Base-by-base conservation (phyloP, 2,113 vertebrate genomes). In the Anser brachyrhynchus region DNA sequence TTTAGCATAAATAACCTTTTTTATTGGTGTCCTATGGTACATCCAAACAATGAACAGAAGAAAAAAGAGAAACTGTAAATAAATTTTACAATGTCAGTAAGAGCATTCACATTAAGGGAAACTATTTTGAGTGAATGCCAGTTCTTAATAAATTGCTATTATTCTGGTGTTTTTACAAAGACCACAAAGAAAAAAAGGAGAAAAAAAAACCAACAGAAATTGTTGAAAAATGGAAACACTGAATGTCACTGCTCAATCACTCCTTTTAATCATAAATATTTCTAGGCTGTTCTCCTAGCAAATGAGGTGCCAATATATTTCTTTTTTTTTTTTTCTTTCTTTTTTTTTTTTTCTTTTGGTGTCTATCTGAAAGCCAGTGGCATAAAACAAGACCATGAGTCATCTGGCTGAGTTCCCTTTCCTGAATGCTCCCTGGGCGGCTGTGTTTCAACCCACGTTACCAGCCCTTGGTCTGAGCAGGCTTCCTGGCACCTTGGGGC, bases 131-230 rank as follows among this genome's bases (percentile, higher is more conserved):
- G 88, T 84, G 81, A 33, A 71, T 14, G 95, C 94, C 97, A 97
- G 89, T 72, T 80, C 77, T 87, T 96, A 92, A 91, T 96, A 94
- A 97, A 96, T 93, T 89, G 82, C 96, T 94, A 96, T 95, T 97
- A 96, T 97, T 80, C 6, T 95, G 78, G 71, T 91, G 81, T 69
- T 95, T 94, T 87, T 73, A 96, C 83, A 87, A 93, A 93, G 76
- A 93, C 86, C 92, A 86, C 96, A 93, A 95, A 66, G 91, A 87
- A 87, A 75, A 72, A 52, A 58, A 75, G 49, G 64, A 95, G 84
- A 72, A 87, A 87, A 55, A 61, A 61, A 78, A 96, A 86, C 75
- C 61, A 9, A 0, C 69, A 91, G 77, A 73, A 92, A 84, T 1
- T 33, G 37, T 20, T 90, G 86, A 93, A 95, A 93, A 87, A 92